A percentile compares a stretch with the other conserved stretches of the same genome.
phyloP scores from a whole-genome alignment of 2,797 vertebrate genomes.

The Neomorphus geoffroyi region DNA sequence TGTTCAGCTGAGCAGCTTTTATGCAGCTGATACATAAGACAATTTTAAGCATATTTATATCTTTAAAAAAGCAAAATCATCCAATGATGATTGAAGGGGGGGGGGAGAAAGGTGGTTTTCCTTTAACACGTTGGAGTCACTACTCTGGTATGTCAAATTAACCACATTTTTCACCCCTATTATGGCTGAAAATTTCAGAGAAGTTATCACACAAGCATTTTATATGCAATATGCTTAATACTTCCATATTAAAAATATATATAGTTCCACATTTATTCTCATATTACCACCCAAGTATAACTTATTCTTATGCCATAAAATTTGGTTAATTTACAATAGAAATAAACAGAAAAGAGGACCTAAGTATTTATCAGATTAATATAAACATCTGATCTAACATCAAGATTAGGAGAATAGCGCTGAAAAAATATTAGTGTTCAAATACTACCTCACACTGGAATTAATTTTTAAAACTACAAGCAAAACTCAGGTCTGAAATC shows the following conservation, averaged over 20 bases:
- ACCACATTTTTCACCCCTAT: background rate
- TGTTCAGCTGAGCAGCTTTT: background rate
- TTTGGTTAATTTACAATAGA: background rate
- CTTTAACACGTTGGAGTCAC: background rate
- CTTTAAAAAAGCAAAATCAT: background rate
- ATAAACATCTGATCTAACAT: background rate
- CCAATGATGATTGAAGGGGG: too few species aligned
- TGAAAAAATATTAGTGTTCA: background rate
- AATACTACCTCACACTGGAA: background rate
- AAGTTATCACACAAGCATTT: background rate
- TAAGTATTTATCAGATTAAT: background rate
- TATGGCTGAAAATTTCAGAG: background rate
- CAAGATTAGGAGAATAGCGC: background rate
- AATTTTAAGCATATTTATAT: background rate
- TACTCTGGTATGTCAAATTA: background rate
- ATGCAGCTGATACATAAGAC: background rate
- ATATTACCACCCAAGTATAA: background rate
- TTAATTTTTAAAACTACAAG: background rate
- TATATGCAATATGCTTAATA: background rate
- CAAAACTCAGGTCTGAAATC: background rate
- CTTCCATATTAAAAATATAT: background rate
- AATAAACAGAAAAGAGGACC: background rate
- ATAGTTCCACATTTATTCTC: background rate
- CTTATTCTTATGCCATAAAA: background rate
- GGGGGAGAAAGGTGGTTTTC: background rate